Evolutionary conservation across 2,797 vertebrate species (phyloP).

Genomic region (Cyprinodon diabolis): DNA sequence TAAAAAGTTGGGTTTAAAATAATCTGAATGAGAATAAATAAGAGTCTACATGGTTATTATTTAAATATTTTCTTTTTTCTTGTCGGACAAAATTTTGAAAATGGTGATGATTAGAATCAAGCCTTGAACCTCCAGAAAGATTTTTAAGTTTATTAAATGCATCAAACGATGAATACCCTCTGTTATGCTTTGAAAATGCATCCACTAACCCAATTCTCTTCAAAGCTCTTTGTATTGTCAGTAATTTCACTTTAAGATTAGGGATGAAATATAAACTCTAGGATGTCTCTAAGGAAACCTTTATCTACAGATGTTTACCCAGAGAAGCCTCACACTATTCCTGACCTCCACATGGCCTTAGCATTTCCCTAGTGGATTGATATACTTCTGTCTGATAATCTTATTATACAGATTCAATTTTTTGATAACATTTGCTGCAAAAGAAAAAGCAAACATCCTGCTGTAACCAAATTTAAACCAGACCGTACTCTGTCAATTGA

Average conservation of each 20-base stretch:
- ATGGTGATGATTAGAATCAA: not conserved
- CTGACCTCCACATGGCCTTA: not conserved
- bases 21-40: not conserved
- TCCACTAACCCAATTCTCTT: too few relatives aligned
- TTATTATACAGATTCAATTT: not conserved
- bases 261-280: too few relatives aligned
- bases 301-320: too few relatives aligned
- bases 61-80: not conserved
- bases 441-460: too few relatives aligned
- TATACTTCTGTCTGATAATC: not conserved
- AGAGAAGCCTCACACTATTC: not conserved
- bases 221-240: not conserved
- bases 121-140: not conserved
- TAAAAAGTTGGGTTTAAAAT: too few relatives aligned
- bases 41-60: not conserved
- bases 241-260: not conserved
- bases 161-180: not conserved
- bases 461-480: too few relatives aligned
- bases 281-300: too few relatives aligned
- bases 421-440: not conserved
- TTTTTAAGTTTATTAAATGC: not conserved
- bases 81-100: not conserved
- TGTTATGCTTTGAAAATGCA: too few relatives aligned
- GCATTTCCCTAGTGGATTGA: not conserved
- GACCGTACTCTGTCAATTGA: not conserved